These are phyloP conservation scores for Morelia viridis DNA, from an alignment of 2,797 vertebrate species.

Conservation along the genomic window DNA sequence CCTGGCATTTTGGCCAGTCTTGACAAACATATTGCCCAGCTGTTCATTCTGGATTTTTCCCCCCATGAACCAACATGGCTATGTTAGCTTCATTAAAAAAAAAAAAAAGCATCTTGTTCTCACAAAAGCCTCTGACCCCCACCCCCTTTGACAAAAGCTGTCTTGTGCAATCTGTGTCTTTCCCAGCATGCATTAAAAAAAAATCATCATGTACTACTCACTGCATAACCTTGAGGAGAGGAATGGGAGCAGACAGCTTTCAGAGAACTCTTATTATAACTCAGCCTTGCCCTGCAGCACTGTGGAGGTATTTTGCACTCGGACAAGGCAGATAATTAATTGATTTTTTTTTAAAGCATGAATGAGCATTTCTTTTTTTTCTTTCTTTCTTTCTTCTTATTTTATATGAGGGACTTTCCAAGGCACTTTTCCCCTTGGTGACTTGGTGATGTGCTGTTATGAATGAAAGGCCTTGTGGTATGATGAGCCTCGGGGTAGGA, in stretches of 20 bases:
- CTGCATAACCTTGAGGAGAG: not conserved
- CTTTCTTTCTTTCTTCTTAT: not conserved
- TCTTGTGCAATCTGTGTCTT: conserved; percentile 17
- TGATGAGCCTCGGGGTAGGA: not conserved
- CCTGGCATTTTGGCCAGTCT: not conserved
- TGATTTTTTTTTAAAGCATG: conserved; percentile 59
- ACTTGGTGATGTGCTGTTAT: conserved; percentile 29
- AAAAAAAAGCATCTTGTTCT: not conserved
- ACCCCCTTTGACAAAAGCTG: not conserved
- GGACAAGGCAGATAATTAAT: conserved; percentile 61
- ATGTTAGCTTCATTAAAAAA: not conserved
- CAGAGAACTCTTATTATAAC: conserved; percentile 62
- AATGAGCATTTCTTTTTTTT: conserved; percentile 45
- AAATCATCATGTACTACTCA: not conserved
- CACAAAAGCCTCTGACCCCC: not conserved
- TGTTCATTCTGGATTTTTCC: not conserved
- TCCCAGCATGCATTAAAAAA: conserved; percentile 5
- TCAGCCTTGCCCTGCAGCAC: conserved; percentile 53
- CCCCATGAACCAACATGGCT: not conserved
- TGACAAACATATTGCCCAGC: not conserved
- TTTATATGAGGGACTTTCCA: conserved; percentile 45
- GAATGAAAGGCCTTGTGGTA: not conserved
- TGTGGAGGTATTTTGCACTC: conserved; percentile 55
- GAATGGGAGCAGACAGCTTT: not conserved
- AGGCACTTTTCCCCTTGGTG: conserved; percentile 10